These are phyloP conservation scores for Drosophila peninsularis DNA, from an alignment of 2,888 invertebrate species.

Conservation along the genomic window DNA sequence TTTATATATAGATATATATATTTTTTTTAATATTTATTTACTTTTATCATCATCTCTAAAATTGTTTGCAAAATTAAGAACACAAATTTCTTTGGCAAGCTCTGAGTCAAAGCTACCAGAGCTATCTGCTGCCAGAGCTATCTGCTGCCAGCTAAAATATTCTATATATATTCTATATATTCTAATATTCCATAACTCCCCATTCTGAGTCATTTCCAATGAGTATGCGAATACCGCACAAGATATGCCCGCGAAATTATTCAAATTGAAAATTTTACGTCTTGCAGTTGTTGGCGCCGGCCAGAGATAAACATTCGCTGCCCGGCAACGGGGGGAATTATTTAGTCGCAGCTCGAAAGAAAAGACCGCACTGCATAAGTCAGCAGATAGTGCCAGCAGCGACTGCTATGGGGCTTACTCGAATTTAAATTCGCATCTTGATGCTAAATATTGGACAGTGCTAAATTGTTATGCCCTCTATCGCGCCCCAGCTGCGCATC, in stretches of 20 bases:
- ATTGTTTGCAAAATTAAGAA: background rate
- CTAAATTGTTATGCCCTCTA: background rate
- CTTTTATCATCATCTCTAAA: too few species aligned
- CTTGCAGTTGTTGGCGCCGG: constrained; percentile 54
- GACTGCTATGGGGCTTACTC: constrained; percentile 7
- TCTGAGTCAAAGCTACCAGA: too few species aligned
- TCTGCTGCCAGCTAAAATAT: background rate
- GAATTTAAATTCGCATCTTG: constrained; percentile 22
- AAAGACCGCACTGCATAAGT: constrained; percentile 29
- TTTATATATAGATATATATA: too few species aligned
- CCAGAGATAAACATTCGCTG: constrained; percentile 53
- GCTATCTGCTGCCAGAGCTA: too few species aligned
- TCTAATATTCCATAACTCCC: background rate
- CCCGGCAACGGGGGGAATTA: constrained; percentile 30
- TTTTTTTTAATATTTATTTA: too few species aligned
- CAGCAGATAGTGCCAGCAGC: constrained; percentile 20
- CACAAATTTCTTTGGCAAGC: background rate
- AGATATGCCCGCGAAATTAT: constrained; percentile 63
- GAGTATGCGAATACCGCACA: constrained; percentile 2
- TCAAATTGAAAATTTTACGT: constrained; percentile 69
- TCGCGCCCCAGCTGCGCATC: background rate
- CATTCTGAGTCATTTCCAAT: background rate
- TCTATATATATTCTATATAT: too few species aligned
- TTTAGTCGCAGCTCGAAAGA: constrained; percentile 23
- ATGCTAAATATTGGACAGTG: constrained; percentile 1